These are phyloP conservation scores for Steinernema feltiae DNA, from an alignment of 1,140 invertebrate species.

Conservation along the genomic window DNA sequence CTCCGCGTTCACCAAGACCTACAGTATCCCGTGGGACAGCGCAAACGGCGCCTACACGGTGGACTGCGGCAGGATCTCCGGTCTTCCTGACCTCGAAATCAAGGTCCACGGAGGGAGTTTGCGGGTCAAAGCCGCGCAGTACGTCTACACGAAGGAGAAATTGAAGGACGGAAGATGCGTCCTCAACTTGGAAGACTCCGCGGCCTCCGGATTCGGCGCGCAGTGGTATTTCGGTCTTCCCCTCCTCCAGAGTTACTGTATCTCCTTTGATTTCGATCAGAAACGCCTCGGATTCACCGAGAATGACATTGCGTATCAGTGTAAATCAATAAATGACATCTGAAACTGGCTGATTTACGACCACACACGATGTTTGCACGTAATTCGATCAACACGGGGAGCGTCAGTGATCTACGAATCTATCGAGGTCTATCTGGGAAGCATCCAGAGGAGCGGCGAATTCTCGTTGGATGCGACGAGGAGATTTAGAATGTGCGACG, in stretches of 20 bases:
- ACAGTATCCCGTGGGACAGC: background rate
- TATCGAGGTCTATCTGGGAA: no score
- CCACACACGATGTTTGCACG: no score
- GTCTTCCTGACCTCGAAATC: background rate
- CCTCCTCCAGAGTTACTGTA: background rate
- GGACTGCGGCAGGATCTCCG: background rate
- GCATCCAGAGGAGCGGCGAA: no score
- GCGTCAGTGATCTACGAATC: no score
- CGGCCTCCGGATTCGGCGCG: background rate
- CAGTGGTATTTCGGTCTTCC: background rate
- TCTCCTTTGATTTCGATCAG: background rate
- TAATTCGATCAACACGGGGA: no score
- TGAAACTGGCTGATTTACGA: no score
- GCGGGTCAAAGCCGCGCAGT: background rate
- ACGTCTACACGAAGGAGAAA: background rate
- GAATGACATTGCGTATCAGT: no score
- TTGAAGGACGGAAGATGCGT: background rate
- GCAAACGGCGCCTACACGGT: background rate
- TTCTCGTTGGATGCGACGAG: no score
- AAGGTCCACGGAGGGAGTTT: background rate
- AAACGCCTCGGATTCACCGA: background rate
- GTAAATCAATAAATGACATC: no score
- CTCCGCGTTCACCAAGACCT: background rate
- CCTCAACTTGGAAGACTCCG: background rate
- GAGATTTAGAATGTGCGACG: no score